These are phyloP conservation scores for Spodoptera litura DNA, from an alignment of 1,140 invertebrate genomes.

Conservation along the genomic window DNA sequence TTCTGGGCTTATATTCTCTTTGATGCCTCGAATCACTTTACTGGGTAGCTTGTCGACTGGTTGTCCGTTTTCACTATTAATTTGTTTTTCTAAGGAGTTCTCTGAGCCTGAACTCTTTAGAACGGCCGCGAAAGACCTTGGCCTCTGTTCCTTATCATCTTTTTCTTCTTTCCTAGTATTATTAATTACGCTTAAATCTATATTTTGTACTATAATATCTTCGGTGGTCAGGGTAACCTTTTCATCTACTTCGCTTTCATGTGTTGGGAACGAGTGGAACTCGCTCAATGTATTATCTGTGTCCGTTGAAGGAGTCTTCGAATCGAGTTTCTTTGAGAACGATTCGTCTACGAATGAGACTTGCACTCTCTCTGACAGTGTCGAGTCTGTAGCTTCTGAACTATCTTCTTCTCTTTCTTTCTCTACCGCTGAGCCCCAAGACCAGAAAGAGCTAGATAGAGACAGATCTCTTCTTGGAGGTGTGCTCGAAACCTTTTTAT, in stretches of 20 bases:
- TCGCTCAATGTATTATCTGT: conserved; percentile 81
- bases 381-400: conserved; percentile 76
- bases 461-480: conserved; percentile 82
- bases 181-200: conserved; percentile 80
- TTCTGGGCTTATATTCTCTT: conserved; percentile 85
- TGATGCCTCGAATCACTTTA: conserved; percentile 82
- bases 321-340: conserved; percentile 79
- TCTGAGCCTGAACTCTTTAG: conserved; percentile 75
- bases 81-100: conserved; percentile 75
- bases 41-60: conserved; percentile 80
- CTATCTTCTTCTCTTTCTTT: conserved; percentile 76
- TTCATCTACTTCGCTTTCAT: conserved; percentile 52
- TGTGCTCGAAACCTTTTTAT: conserved; percentile 74
- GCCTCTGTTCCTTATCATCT: conserved; percentile 55
- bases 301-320: conserved; percentile 81
- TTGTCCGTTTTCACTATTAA: conserved; percentile 74
- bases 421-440: conserved; percentile 75
- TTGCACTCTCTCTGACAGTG: conserved; percentile 78
- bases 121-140: conserved; percentile 76
- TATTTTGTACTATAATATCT: conserved; percentile 84
- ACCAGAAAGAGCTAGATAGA: conserved; percentile 82
- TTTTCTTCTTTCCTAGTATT: conserved; percentile 40
- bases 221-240: conserved; percentile 82
- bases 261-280: conserved; percentile 71
- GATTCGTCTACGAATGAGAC: conserved; percentile 80